Percentiles rank a stretch among this genome's conserved stretches.
These are phyloP conservation scores for Hippolais icterina DNA, from an alignment of 2,113 vertebrate genomes.

Conservation along the genomic window DNA sequence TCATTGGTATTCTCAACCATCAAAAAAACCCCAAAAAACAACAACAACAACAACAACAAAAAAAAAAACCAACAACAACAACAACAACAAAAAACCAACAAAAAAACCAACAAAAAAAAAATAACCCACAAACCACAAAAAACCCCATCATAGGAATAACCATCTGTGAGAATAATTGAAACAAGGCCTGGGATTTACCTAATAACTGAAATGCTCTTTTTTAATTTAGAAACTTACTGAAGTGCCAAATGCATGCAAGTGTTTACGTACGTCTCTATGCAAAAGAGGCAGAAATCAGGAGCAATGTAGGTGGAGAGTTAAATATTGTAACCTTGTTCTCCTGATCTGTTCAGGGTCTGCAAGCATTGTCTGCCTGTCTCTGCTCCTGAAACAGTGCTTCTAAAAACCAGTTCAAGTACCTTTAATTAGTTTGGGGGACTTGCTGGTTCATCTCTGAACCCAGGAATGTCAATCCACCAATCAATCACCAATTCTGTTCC, in stretches of 20 bases:
- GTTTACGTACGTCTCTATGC: not conserved
- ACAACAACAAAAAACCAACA: not conserved
- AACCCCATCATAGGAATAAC: not conserved
- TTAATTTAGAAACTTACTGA: not conserved
- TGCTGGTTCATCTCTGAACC: not conserved
- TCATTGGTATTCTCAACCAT: not conserved
- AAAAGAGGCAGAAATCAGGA: not conserved
- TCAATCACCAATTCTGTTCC: not conserved
- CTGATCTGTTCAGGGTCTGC: not conserved
- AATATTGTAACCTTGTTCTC: not conserved
- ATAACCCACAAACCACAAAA: not conserved
- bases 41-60: not conserved
- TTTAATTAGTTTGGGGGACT: not conserved
- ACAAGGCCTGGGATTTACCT: not conserved
- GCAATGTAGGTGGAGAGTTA: not conserved
- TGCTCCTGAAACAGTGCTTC: not conserved
- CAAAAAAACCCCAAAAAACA: not conserved
- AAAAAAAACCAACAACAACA: no score
- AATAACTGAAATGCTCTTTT: not conserved
- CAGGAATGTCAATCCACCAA: not conserved
- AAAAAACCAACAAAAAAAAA: not conserved
- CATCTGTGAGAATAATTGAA: not conserved
- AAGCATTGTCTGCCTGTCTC: not conserved
- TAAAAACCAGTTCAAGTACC: not conserved
- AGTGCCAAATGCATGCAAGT: not conserved